Evolutionary conservation across 2,797 vertebrate genomes (phyloP).

Genomic region (Macropus fuliginosus): DNA sequence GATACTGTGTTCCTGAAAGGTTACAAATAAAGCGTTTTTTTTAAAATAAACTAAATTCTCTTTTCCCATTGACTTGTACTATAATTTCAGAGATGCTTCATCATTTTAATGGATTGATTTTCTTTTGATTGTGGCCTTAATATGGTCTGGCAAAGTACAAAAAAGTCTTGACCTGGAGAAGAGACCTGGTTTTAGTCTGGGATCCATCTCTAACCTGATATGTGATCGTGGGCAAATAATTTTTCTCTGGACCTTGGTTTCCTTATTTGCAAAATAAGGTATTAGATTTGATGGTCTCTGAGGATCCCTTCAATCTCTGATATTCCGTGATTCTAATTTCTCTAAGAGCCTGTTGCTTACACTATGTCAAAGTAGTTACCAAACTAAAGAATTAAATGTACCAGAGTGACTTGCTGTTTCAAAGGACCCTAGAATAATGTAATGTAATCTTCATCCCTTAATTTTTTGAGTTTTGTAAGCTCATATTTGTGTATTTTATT

Average conservation of each 20-base stretch:
- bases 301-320: not conserved
- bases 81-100: not conserved
- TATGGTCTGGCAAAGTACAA: not conserved
- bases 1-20: not conserved
- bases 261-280: not conserved
- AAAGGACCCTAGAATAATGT: not conserved
- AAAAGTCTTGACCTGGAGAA: not conserved
- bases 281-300: not conserved
- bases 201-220: not conserved
- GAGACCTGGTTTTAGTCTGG: not conserved
- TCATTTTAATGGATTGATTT: not conserved
- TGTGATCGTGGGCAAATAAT: fast-evolving
- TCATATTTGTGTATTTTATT: not conserved
- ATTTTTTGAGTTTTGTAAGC: not conserved
- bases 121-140: not conserved
- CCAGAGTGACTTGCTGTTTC: not conserved
- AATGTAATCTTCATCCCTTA: not conserved
- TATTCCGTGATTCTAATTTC: not conserved
- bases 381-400: not conserved
- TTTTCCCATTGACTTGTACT: not conserved
- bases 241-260: not conserved
- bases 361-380: not conserved
- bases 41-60: conserved; percentile 9
- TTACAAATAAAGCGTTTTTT: not conserved
- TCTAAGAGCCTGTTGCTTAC: not conserved